These are phyloP conservation scores for Stegastes partitus DNA, from an alignment of 2,113 vertebrate species.

Conservation along the genomic window DNA sequence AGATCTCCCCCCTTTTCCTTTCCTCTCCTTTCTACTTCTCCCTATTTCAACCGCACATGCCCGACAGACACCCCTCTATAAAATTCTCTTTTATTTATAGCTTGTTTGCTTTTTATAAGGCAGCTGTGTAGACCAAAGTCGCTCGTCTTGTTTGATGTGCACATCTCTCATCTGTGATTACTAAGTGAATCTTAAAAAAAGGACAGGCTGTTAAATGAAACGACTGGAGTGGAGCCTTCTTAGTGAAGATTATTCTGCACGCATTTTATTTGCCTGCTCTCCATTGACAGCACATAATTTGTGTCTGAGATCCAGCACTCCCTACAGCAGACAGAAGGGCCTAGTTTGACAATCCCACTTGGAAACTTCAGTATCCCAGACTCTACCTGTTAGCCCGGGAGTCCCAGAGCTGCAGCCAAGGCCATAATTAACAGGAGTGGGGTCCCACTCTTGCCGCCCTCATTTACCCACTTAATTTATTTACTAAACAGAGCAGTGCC, in stretches of 20 bases:
- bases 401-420: slow-evolving; percentile 58
- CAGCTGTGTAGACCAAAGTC: slow-evolving; percentile 81
- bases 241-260: slow-evolving; percentile 63
- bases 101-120: slow-evolving; percentile 87
- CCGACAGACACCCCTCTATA: slow-evolving; percentile 84
- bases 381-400: slow-evolving; percentile 58
- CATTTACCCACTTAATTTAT: slow-evolving; percentile 82
- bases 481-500: slow-evolving; percentile 71
- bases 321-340: slow-evolving; percentile 18
- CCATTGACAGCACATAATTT: slow-evolving; percentile 59
- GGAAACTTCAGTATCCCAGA: slow-evolving; percentile 51
- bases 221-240: slow-evolving; percentile 72
- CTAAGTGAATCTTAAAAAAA: slow-evolving; percentile 77
- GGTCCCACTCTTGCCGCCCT: slow-evolving; percentile 64
- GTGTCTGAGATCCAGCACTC: slow-evolving; percentile 28
- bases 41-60: slow-evolving; percentile 61
- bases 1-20: slow-evolving; percentile 27
- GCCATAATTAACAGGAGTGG: slow-evolving; percentile 76
- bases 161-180: slow-evolving; percentile 84
- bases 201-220: slow-evolving; percentile 80
- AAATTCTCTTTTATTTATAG: slow-evolving; percentile 88
- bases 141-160: slow-evolving; percentile 84
- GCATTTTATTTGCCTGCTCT: slow-evolving; percentile 65
- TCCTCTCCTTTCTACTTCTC: slow-evolving; percentile 46
- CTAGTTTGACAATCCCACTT: slow-evolving; percentile 44